A percentile compares a stretch with the other conserved stretches of the same genome.
Conservation (phyloP, 1,140 invertebrate species). For the Mizuhopecten yessoensis region DNA sequence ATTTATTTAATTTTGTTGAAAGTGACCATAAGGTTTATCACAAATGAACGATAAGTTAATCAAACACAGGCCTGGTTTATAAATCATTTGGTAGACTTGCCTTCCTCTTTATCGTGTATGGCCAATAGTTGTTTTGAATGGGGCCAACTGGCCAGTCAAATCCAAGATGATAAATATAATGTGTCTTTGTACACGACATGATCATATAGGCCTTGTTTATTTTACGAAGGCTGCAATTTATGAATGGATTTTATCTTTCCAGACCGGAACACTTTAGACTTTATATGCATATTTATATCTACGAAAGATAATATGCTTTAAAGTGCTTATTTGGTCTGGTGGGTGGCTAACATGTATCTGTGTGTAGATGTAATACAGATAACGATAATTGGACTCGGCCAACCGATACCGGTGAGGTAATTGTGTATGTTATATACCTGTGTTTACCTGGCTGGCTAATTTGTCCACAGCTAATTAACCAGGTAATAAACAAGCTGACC, state of each 20-base stretch:
- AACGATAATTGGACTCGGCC: background rate
- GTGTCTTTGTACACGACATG: no score
- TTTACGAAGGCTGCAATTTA: background rate
- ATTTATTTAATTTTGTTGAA: no score
- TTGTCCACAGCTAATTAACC: background rate
- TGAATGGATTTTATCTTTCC: background rate
- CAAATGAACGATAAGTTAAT: no score
- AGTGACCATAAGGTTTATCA: no score
- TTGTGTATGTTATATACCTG: background rate
- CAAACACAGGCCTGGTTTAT: no score
- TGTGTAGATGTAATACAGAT: background rate
- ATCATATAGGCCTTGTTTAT: no score
- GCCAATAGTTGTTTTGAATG: no score
- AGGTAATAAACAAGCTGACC: constrained; percentile 1
- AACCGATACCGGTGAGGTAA: background rate
- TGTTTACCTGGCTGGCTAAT: background rate
- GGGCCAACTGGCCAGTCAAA: no score
- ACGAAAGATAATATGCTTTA: background rate
- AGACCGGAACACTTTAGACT: background rate
- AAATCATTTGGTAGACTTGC: no score
- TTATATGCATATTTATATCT: background rate
- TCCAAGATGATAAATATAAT: no score
- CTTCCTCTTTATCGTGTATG: no score
- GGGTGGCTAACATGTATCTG: no score
- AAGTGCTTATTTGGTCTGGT: constrained; percentile 4